phyloP scores from a whole-genome alignment of 2,888 invertebrate species.

The Oscheius sp. region DNA sequence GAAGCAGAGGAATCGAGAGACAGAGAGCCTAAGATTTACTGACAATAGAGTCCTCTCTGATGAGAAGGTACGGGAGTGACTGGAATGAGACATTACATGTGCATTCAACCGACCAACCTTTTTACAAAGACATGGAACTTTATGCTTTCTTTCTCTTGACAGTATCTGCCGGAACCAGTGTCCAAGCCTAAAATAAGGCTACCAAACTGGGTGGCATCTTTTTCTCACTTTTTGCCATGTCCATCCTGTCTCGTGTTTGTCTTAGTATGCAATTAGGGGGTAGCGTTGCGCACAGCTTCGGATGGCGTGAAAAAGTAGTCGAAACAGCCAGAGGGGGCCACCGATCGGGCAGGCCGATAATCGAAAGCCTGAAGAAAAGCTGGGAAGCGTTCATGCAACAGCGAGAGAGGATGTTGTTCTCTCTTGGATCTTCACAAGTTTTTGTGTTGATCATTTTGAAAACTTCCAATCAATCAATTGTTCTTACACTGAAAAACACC shows the following conservation, averaged over 20 bases:
- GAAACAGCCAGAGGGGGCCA: slow-evolving; percentile 20
- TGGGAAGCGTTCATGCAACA: not conserved
- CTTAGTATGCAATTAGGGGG: slow-evolving; percentile 19
- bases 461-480: not conserved
- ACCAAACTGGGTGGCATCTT: too few species aligned
- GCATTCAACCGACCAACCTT: too few species aligned
- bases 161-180: too few species aligned
- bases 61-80: too few species aligned
- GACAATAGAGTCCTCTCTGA: too few species aligned
- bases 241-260: slow-evolving; percentile 21
- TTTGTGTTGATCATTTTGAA: not conserved
- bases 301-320: slow-evolving; percentile 30
- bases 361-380: slow-evolving; percentile 26
- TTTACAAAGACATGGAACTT: too few species aligned
- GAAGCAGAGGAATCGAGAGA: too few species aligned
- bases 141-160: too few species aligned
- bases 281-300: slow-evolving; percentile 2
- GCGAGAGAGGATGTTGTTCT: not conserved
- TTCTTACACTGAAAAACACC: not conserved
- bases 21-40: too few species aligned
- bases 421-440: not conserved
- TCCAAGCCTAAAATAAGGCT: too few species aligned
- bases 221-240: not conserved
- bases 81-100: too few species aligned
- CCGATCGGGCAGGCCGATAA: slow-evolving; percentile 33